Evolutionary conservation across 2,113 vertebrate species (phyloP).

Genomic region (Muntiacus reevesi): DNA sequence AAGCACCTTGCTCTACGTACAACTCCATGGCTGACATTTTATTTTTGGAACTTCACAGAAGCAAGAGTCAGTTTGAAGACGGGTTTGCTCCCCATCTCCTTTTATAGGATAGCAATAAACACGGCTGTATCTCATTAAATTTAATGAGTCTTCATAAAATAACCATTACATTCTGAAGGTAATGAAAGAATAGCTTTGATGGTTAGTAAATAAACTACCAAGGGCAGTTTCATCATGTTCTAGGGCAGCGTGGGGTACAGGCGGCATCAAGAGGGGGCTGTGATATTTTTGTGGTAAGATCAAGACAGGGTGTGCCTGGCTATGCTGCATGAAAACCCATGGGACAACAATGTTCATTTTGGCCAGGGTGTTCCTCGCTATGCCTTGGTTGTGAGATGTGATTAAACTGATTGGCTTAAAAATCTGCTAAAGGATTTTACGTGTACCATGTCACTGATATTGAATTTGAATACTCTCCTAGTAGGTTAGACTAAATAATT

Average conservation of each 20-base stretch:
- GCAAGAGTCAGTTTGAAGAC: constrained; percentile 78
- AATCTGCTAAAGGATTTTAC: constrained; percentile 41
- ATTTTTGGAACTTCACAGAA: constrained; percentile 74
- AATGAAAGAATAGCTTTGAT: constrained; percentile 82
- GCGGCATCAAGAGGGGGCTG: background rate
- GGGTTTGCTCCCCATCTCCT: constrained; percentile 59
- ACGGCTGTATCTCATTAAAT: constrained; percentile 83
- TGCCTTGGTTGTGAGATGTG: constrained; percentile 38
- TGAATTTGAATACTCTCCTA: constrained; percentile 63
- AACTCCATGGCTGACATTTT: constrained; percentile 62
- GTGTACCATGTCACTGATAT: constrained; percentile 45
- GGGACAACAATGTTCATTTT: background rate
- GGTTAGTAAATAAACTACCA: constrained; percentile 83
- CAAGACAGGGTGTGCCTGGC: background rate
- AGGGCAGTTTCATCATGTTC: constrained; percentile 43
- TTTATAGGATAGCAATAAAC: constrained; percentile 82
- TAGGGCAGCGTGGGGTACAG: constrained; percentile 38
- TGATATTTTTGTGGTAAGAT: background rate
- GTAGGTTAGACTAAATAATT: constrained; percentile 66
- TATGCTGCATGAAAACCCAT: background rate
- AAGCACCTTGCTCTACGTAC: constrained; percentile 35
- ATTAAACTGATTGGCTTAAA: constrained; percentile 67
- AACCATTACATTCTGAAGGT: constrained; percentile 80
- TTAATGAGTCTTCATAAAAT: constrained; percentile 85
- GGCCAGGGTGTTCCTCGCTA: background rate